A percentile compares a stretch with the other conserved stretches of the same genome.
These are phyloP conservation scores for Athrips mouffetella DNA, from an alignment of 2,888 invertebrate genomes.

Conservation along the genomic window DNA sequence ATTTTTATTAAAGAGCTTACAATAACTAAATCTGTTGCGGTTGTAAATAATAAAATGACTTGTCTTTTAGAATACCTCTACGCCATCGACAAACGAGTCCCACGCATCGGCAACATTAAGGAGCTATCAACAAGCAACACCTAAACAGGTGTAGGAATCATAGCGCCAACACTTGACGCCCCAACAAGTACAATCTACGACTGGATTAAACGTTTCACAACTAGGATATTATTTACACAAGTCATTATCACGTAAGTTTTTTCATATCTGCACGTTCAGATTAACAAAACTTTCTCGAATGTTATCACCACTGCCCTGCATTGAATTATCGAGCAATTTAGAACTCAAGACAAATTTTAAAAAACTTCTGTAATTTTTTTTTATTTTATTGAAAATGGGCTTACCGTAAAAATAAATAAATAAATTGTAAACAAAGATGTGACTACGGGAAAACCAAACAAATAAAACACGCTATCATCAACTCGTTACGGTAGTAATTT, in stretches of 20 bases:
- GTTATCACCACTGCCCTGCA: too few species aligned
- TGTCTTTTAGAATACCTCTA: not conserved
- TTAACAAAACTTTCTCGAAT: too few species aligned
- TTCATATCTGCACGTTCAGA: too few species aligned
- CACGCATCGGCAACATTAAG: not conserved
- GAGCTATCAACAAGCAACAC: slow-evolving; percentile 3
- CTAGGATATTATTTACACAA: slow-evolving; percentile 29
- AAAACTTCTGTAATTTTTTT: too few species aligned
- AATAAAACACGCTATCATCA: too few species aligned
- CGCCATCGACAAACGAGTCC: not conserved
- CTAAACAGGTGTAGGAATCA: not conserved
- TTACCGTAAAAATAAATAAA: too few species aligned
- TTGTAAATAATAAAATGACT: not conserved
- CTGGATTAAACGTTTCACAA: slow-evolving; percentile 31
- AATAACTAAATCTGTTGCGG: not conserved
- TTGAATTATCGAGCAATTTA: too few species aligned
- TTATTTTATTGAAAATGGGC: too few species aligned
- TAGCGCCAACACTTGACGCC: slow-evolving; percentile 4
- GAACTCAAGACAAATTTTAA: too few species aligned
- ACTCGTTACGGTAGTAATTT: too few species aligned
- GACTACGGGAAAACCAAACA: too few species aligned
- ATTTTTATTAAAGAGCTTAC: not conserved
- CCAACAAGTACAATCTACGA: slow-evolving; percentile 17
- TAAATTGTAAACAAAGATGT: too few species aligned
- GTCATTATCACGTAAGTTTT: not conserved